phyloP scores from a whole-genome alignment of 2,797 vertebrate genomes.

The Tapirus indicus region DNA sequence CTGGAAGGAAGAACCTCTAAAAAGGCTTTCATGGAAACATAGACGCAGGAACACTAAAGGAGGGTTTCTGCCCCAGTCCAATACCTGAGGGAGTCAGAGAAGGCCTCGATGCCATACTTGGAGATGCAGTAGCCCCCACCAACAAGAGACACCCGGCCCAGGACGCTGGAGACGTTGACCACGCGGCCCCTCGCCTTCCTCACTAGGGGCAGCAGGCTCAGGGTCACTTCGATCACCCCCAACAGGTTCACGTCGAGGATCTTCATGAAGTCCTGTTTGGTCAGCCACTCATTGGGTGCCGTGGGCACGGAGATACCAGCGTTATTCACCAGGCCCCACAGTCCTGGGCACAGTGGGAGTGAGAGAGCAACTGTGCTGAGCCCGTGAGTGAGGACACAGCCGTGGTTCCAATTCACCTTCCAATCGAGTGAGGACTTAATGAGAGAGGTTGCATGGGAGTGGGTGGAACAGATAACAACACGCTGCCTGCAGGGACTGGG shows the following conservation, averaged over 20 bases:
- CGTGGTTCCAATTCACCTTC: not conserved
- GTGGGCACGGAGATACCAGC: not conserved
- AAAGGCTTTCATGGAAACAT: not conserved
- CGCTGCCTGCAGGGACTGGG: not conserved
- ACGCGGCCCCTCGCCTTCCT: constrained; percentile 77
- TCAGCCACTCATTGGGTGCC: constrained; percentile 81
- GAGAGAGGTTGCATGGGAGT: not conserved
- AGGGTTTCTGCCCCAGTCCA: no score
- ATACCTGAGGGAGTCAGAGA: constrained; percentile 83
- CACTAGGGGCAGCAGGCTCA: not conserved
- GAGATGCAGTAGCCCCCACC: constrained; percentile 82
- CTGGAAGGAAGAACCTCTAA: not conserved
- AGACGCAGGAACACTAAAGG: not conserved
- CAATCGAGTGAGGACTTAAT: accelerated
- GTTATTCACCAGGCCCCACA: constrained; percentile 89
- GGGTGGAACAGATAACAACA: not conserved
- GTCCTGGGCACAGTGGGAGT: constrained; percentile 67
- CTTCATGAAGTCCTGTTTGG: constrained; percentile 71
- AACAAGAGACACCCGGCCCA: not conserved
- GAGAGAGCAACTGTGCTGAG: not conserved
- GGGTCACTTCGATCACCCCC: not conserved
- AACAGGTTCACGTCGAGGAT: not conserved
- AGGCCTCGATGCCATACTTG: constrained; percentile 80
- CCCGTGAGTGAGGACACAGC: no score
- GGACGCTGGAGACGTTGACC: constrained; percentile 74